Percentiles rank a stretch among this genome's conserved stretches.
Evolutionary conservation across 2,113 vertebrate genomes (phyloP).

Genomic region (Hylia prasina): DNA sequence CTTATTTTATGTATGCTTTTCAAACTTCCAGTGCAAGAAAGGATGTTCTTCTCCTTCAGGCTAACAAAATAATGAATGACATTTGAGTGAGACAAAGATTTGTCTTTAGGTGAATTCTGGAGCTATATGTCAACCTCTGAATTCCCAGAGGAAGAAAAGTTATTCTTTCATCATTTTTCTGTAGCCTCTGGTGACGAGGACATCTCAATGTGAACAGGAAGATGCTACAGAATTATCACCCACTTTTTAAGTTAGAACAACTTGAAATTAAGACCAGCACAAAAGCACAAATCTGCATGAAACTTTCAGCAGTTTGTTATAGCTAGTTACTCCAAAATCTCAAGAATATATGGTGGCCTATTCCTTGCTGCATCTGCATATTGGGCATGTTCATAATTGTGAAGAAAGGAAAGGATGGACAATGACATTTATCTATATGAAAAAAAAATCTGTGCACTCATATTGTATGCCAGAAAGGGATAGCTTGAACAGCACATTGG

Average conservation of each 20-base stretch:
- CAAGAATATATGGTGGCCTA: background rate
- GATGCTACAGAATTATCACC: background rate
- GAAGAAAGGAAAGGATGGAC: background rate
- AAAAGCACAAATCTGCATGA: background rate
- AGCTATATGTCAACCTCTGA: background rate
- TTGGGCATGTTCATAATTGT: background rate
- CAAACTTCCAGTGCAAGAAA: background rate
- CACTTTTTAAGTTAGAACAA: background rate
- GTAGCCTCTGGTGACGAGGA: background rate
- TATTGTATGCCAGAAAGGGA: background rate
- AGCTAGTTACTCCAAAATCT: background rate
- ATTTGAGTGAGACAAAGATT: conserved; percentile 21
- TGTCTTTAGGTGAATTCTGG: conserved; percentile 16
- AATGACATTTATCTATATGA: background rate
- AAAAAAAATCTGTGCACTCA: background rate
- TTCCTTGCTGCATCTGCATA: background rate
- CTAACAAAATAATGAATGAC: conserved; percentile 27
- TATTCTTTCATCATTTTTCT: conserved; percentile 5
- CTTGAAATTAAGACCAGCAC: background rate
- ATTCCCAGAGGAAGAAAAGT: background rate
- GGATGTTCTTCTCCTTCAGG: background rate
- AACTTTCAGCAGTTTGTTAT: background rate
- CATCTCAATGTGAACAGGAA: background rate
- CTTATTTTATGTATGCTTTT: background rate
- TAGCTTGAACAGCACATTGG: background rate